These are phyloP conservation scores for Harpagoxenus sublaevis DNA, from an alignment of 2,888 invertebrate species.

Conservation along the genomic window DNA sequence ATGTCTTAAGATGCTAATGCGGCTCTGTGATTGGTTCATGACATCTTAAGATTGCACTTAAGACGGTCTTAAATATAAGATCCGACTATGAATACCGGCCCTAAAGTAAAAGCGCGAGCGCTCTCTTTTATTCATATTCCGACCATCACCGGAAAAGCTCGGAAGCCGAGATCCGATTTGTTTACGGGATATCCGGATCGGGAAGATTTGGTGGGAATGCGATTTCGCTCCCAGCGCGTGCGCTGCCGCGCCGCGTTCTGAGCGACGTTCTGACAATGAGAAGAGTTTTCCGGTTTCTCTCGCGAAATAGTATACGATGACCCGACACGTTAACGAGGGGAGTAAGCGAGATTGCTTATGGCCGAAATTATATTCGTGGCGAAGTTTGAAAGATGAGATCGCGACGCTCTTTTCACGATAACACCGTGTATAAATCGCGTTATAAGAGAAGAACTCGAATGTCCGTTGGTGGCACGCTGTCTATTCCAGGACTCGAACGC, in stretches of 20 bases:
- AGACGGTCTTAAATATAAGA: no score
- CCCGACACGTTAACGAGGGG: neutral
- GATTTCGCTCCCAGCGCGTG: conserved; percentile 5
- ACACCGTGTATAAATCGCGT: neutral
- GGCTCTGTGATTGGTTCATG: no score
- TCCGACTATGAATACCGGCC: no score
- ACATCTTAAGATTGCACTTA: no score
- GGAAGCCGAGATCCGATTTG: conserved; percentile 48
- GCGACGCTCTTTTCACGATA: neutral
- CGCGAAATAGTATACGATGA: neutral
- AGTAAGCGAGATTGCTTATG: neutral
- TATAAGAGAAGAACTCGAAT: conserved; percentile 51
- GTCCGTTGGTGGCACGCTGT: conserved; percentile 19
- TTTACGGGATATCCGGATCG: conserved; percentile 28
- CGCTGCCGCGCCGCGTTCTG: neutral
- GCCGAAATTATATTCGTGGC: neutral
- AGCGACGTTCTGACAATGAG: neutral
- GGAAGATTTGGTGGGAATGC: conserved; percentile 40
- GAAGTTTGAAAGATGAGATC: neutral
- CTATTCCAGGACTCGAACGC: conserved; percentile 49
- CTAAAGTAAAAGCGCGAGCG: conserved; percentile 14
- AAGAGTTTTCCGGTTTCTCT: neutral
- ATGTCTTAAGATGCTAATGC: no score
- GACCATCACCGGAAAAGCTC: conserved; percentile 6
- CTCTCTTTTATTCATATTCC: conserved; percentile 15